Evolutionary conservation across 2,113 vertebrate species (phyloP).

Genomic region (Semnopithecus entellus): DNA sequence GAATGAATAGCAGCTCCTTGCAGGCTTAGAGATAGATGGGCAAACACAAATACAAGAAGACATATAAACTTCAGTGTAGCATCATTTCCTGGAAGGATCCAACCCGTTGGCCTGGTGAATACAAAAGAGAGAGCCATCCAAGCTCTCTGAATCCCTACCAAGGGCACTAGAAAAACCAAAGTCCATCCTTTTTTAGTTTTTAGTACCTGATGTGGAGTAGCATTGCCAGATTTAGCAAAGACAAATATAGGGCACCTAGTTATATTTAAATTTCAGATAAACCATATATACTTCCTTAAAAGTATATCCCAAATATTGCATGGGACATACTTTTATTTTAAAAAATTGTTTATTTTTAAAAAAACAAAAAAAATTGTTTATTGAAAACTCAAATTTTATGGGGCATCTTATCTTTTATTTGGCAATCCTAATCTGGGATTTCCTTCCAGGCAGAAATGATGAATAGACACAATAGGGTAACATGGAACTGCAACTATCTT

Average conservation of each 20-base stretch:
- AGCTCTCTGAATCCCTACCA: not conserved
- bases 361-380: not conserved
- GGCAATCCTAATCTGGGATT: not conserved
- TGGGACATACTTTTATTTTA: not conserved
- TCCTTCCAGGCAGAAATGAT: not conserved
- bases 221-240: not conserved
- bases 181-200: not conserved
- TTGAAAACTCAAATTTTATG: not conserved
- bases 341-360: not conserved
- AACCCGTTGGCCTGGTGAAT: not conserved
- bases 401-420: not conserved
- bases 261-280: constrained; percentile 12
- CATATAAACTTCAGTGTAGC: not conserved
- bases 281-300: not conserved
- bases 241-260: not conserved
- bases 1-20: not conserved
- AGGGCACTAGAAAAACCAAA: not conserved
- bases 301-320: not conserved
- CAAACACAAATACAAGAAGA: not conserved
- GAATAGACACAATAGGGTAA: not conserved
- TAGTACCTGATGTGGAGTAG: not conserved
- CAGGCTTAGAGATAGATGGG: not conserved
- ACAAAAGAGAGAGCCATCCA: not conserved
- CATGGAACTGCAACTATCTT: not conserved
- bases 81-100: not conserved